These are phyloP conservation scores for Riparia riparia DNA, from an alignment of 2,113 vertebrate species.

Conservation along the genomic window DNA sequence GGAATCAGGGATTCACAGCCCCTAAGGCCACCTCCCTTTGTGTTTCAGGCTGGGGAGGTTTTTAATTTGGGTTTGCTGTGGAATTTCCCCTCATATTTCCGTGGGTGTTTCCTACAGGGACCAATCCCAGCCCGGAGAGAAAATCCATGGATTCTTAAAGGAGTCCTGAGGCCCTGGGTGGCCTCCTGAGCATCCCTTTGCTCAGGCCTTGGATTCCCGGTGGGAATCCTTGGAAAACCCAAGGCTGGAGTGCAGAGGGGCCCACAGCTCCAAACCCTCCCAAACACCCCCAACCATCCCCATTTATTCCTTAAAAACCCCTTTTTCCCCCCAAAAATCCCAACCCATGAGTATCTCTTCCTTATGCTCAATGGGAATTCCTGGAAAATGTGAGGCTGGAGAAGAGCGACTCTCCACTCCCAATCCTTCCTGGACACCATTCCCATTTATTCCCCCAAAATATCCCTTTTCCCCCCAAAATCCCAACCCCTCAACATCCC, in stretches of 20 bases:
- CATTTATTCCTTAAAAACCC: rapidly evolving
- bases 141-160: background rate
- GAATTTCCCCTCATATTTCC: rapidly evolving
- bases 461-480: background rate
- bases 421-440: too few species aligned
- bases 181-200: background rate
- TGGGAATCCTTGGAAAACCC: background rate
- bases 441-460: background rate
- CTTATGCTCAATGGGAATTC: too few species aligned
- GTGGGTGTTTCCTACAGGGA: rapidly evolving
- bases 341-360: background rate
- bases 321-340: too few species aligned
- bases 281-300: background rate
- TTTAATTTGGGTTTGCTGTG: background rate
- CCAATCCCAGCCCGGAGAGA: rapidly evolving
- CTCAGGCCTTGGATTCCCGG: background rate
- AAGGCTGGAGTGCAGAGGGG: rapidly evolving
- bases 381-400: background rate
- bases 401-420: background rate
- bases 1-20: background rate
- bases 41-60: rapidly evolving
- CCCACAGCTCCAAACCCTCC: rapidly evolving
- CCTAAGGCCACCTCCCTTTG: background rate
- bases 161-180: background rate
- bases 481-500: rapidly evolving